phyloP scores from a whole-genome alignment of 2,797 vertebrate species.

The Acomys russatus region DNA sequence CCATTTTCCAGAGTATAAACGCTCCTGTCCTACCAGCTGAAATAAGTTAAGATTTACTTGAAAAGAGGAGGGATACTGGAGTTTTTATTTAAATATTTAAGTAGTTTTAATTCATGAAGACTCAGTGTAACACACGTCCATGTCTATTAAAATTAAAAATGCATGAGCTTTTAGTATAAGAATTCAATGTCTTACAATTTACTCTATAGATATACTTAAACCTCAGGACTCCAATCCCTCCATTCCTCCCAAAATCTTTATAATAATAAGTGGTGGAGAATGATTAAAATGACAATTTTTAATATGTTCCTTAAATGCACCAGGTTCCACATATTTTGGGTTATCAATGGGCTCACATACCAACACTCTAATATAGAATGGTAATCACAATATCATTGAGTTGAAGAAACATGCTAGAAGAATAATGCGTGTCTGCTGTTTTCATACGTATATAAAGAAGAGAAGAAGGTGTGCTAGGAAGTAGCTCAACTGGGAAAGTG shows the following conservation, averaged over 20 bases:
- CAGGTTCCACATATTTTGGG: slow-evolving; percentile 17
- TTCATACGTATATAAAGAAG: neutral
- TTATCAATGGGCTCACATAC: neutral
- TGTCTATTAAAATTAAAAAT: slow-evolving; percentile 32
- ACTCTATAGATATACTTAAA: neutral
- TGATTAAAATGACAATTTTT: neutral
- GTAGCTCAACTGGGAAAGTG: too few species aligned
- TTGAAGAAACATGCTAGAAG: neutral
- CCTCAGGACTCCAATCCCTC: slow-evolving; percentile 14
- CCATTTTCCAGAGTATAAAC: slow-evolving; percentile 60
- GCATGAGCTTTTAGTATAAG: neutral
- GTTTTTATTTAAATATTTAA: slow-evolving; percentile 39
- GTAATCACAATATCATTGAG: neutral
- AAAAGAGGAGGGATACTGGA: neutral
- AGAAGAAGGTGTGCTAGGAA: neutral
- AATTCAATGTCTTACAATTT: slow-evolving; percentile 21
- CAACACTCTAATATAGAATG: neutral
- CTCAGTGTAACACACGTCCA: neutral
- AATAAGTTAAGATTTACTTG: slow-evolving; percentile 42
- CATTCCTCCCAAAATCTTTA: neutral
- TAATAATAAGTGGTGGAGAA: slow-evolving; percentile 3
- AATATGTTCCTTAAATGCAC: neutral
- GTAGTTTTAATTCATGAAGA: neutral
- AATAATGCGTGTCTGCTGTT: neutral
- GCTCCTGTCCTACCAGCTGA: slow-evolving; percentile 52